Conservation (phyloP, 2,888 invertebrate species). For the Pseudeuparius sepicola region DNA sequence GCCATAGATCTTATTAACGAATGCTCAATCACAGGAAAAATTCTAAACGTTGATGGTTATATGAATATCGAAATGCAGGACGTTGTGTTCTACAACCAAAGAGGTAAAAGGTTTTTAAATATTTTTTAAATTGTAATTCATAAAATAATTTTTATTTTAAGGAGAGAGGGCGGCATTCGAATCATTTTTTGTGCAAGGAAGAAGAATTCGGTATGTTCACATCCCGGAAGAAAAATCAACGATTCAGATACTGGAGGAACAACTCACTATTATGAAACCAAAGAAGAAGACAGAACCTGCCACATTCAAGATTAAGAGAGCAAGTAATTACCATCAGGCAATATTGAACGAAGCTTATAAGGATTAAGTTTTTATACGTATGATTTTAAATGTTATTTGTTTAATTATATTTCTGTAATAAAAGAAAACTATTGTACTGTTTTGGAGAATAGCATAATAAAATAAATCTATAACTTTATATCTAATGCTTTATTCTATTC, state of each 20-base stretch:
- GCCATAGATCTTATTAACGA: conserved; percentile 60
- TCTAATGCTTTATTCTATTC: too few species aligned
- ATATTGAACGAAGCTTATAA: too few species aligned
- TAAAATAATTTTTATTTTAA: conserved; percentile 8
- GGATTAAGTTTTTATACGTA: too few species aligned
- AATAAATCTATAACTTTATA: too few species aligned
- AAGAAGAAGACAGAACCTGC: too few species aligned
- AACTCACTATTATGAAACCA: too few species aligned
- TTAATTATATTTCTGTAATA: too few species aligned
- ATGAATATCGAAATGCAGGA: conserved; percentile 59
- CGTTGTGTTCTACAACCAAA: conserved; percentile 52
- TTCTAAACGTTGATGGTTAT: conserved; percentile 53
- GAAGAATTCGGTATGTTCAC: conserved; percentile 58
- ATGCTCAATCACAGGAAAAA: conserved; percentile 49
- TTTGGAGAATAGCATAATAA: too few species aligned
- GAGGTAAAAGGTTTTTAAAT: conserved; percentile 39
- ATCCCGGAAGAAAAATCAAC: conserved; percentile 42
- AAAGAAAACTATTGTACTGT: too few species aligned
- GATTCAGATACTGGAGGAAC: conserved; percentile 19
- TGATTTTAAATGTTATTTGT: too few species aligned
- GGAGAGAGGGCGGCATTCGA: conserved; percentile 42
- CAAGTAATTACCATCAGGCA: too few species aligned
- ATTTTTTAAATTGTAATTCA: neutral
- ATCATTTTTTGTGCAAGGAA: conserved; percentile 49
- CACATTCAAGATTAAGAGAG: too few species aligned